These are phyloP conservation scores for Aphidoletes aphidimyza DNA, from an alignment of 2,888 invertebrate species.

Conservation along the genomic window DNA sequence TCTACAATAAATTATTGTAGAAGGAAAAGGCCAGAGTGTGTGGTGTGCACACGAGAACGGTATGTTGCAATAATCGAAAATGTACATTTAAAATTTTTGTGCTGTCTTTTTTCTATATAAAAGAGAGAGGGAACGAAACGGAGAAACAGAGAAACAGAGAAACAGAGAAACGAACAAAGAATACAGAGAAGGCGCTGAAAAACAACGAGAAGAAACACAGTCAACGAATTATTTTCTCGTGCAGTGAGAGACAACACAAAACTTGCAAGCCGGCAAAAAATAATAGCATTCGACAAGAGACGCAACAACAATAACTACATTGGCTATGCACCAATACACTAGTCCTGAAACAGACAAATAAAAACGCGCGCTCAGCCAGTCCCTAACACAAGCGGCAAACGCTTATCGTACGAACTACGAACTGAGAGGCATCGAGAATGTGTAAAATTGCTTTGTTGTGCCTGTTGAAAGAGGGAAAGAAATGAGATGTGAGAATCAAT, in stretches of 20 bases:
- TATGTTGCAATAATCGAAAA: conserved; percentile 5
- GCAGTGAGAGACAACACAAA: conserved; percentile 39
- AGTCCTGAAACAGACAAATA: not conserved
- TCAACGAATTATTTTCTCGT: conserved; percentile 11
- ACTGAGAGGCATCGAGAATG: not conserved
- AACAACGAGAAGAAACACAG: conserved; percentile 2
- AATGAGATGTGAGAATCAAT: not conserved
- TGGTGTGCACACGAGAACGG: not conserved
- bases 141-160: not conserved
- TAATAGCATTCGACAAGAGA: not conserved
- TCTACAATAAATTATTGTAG: conserved; percentile 43
- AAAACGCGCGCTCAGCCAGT: conserved; percentile 28
- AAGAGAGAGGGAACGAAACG: too few species aligned
- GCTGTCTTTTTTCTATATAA: not conserved
- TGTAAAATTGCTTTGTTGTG: conserved; percentile 24
- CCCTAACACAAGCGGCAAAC: not conserved
- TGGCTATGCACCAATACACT: not conserved
- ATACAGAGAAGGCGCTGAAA: conserved; percentile 26
- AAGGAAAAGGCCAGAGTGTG: conserved; percentile 1
- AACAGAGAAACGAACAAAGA: not conserved
- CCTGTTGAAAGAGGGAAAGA: conserved; percentile 21
- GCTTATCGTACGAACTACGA: not conserved
- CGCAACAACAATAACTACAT: conserved; percentile 48
- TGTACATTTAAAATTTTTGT: not conserved
- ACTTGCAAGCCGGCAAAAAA: conserved; percentile 47